phyloP scores from a whole-genome alignment of 2,888 invertebrate genomes.

The Lasioglossum lativentre region DNA sequence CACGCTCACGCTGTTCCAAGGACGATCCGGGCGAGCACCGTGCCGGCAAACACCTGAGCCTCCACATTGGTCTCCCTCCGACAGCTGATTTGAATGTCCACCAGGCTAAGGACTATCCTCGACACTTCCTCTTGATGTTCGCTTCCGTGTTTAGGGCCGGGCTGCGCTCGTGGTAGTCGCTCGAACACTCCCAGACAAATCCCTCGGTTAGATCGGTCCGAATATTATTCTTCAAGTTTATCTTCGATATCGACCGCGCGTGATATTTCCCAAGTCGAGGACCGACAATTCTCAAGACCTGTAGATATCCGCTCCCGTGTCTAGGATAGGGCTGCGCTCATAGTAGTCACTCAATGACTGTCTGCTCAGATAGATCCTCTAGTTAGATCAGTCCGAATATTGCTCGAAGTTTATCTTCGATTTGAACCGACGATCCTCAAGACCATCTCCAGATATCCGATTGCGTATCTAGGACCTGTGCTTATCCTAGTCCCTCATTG shows the following conservation, averaged over 20 bases:
- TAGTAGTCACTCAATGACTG: slow-evolving; percentile 14
- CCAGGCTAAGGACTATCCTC: neutral
- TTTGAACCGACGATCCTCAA: neutral
- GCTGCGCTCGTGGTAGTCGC: slow-evolving; percentile 3
- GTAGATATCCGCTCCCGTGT: neutral
- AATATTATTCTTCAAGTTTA: too few relatives aligned
- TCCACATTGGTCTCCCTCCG: slow-evolving; percentile 77
- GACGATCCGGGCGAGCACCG: slow-evolving; percentile 1
- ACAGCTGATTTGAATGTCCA: slow-evolving; percentile 33
- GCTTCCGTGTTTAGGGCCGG: neutral
- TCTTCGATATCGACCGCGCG: neutral
- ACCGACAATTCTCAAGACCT: neutral
- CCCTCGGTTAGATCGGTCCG: too few relatives aligned
- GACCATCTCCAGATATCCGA: neutral
- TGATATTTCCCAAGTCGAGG: too few relatives aligned
- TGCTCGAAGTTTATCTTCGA: neutral
- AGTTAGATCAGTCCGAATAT: neutral
- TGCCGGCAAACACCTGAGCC: slow-evolving; percentile 61
- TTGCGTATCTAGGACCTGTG: neutral
- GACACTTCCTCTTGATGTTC: neutral
- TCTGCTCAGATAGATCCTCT: neutral
- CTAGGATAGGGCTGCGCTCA: neutral
- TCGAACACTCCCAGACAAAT: neutral
- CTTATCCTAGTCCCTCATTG: neutral
- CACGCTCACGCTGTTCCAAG: neutral